These are phyloP conservation scores for Morinoia aosen DNA, from an alignment of 2,888 invertebrate species.

Conservation along the genomic window DNA sequence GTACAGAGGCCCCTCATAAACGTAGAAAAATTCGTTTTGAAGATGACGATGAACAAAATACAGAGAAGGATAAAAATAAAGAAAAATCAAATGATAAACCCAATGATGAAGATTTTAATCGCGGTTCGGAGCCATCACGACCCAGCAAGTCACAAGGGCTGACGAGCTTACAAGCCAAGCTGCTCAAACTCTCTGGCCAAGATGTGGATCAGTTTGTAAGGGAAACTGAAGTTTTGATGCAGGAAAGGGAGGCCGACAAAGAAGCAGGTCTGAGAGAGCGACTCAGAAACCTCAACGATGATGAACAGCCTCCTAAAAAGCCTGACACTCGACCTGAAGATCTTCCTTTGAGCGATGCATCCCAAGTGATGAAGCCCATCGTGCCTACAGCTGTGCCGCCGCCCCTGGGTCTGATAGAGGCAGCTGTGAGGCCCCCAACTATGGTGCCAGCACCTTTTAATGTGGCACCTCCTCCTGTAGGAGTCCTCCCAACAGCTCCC, in stretches of 20 bases:
- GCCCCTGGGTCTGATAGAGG: neutral
- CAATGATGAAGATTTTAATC: neutral
- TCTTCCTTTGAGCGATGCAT: conserved; percentile 42
- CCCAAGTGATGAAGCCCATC: neutral
- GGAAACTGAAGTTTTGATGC: conserved; percentile 73
- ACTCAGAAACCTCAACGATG: conserved; percentile 61
- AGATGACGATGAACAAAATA: conserved; percentile 67
- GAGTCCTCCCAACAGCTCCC: conserved; percentile 56
- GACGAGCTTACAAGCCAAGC: conserved; percentile 82
- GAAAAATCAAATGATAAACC: conserved; percentile 61
- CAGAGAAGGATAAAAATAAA: conserved; percentile 68
- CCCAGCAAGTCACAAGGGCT: conserved; percentile 57
- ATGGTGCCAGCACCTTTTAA: conserved; percentile 19
- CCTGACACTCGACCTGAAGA: conserved; percentile 7
- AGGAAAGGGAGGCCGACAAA: conserved; percentile 67
- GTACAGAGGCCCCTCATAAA: conserved; percentile 69
- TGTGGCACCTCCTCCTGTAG: conserved; percentile 54
- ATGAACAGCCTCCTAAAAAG: conserved; percentile 56
- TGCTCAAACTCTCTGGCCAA: conserved; percentile 90
- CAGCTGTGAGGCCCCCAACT: neutral
- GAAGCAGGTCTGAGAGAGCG: conserved; percentile 62
- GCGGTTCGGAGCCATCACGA: neutral
- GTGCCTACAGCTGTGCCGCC: conserved; percentile 55
- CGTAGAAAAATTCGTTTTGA: conserved; percentile 67
- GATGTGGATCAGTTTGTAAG: conserved; percentile 94